phyloP scores from a whole-genome alignment of 2,888 invertebrate species.

The Ophion ventricosus region DNA sequence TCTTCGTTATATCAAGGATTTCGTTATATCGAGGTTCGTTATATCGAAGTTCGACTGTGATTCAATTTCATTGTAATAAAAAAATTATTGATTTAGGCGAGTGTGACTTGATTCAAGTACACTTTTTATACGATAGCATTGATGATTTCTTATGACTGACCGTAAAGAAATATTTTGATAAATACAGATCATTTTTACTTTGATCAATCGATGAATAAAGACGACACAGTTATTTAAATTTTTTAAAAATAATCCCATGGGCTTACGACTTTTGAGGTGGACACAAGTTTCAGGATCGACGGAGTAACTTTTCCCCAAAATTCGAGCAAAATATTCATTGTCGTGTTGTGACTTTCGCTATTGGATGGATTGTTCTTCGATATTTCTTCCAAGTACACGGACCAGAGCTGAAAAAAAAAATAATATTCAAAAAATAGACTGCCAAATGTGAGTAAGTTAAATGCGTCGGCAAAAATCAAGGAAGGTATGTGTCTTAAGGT shows the following conservation, averaged over 20 bases:
- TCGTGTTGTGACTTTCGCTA: slow-evolving; percentile 89
- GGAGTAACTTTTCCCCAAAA: slow-evolving; percentile 99
- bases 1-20: too few species aligned
- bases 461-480: too few species aligned
- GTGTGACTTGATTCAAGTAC: too few species aligned
- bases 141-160: too few species aligned
- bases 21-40: too few species aligned
- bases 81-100: neutral
- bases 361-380: slow-evolving; percentile 88
- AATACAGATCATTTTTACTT: neutral
- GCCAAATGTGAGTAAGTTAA: neutral
- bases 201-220: neutral
- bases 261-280: slow-evolving; percentile 94
- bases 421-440: neutral
- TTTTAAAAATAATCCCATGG: neutral
- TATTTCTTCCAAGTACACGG: slow-evolving; percentile 97
- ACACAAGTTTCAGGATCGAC: slow-evolving; percentile 95
- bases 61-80: neutral
- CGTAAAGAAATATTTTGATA: neutral
- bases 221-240: neutral
- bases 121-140: too few species aligned
- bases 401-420: slow-evolving; percentile 90
- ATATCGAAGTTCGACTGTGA: too few species aligned
- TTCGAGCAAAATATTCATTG: slow-evolving; percentile 94
- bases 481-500: too few species aligned